A percentile compares a stretch with the other conserved stretches of the same genome.
Evolutionary conservation across 2,888 invertebrate species (phyloP).

Genomic region (Nemotelus pantherinus): DNA sequence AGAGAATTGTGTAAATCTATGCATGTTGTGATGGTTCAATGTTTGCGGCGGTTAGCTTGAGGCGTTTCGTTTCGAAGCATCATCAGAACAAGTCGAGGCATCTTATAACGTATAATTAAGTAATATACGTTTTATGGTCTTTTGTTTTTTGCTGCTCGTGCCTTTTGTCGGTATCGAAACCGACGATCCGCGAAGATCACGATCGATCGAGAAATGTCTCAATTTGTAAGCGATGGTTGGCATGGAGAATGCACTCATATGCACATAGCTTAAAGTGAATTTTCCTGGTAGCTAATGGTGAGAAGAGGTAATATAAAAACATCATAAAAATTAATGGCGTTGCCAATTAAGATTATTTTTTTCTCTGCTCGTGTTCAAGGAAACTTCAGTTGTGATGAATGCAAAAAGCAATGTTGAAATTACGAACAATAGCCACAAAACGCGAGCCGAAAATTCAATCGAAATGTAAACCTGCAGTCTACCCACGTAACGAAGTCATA

Average conservation of each 20-base stretch:
- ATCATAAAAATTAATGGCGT: conserved; percentile 48
- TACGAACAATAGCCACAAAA: too few species aligned
- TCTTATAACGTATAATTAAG: conserved; percentile 46
- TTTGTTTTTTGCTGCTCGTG: conserved; percentile 41
- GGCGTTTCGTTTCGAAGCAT: conserved; percentile 6
- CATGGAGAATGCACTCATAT: not conserved
- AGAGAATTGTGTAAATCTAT: conserved; percentile 1
- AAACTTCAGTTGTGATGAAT: too few species aligned
- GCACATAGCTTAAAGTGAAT: not conserved
- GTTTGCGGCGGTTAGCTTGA: conserved; percentile 19
- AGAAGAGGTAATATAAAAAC: conserved; percentile 30
- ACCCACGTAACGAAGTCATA: too few species aligned
- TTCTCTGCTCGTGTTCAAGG: conserved; percentile 16
- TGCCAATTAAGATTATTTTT: conserved; percentile 48
- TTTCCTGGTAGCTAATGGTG: not conserved
- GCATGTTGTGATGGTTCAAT: conserved; percentile 2
- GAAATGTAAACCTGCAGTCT: too few species aligned
- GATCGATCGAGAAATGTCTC: conserved; percentile 50
- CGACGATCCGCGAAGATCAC: conserved; percentile 5
- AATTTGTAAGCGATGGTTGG: conserved; percentile 39
- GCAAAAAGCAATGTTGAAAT: too few species aligned
- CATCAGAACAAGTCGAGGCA: not conserved
- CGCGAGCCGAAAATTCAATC: too few species aligned
- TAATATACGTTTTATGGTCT: conserved; percentile 33
- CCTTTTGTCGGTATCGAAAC: not conserved